Conservation (phyloP, 92 coral and sea anemone genomes). For the Epizoanthus ramosus region DNA sequence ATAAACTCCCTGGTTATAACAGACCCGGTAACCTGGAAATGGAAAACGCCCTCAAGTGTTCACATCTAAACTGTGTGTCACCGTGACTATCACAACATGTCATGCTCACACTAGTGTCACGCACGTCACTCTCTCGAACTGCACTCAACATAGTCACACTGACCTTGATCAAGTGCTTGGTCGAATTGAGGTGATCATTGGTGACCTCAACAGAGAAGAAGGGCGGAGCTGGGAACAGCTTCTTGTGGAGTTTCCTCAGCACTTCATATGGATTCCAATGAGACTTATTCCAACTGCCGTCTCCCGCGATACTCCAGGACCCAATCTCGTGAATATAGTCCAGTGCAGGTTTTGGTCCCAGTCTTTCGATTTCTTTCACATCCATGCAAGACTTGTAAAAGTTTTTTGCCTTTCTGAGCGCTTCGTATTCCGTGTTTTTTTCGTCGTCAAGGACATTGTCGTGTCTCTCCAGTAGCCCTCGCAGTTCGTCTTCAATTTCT, state of each 20-base stretch:
- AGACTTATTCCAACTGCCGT: conserved; percentile 78
- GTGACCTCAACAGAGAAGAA: conserved; percentile 99
- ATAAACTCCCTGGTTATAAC: too few species aligned
- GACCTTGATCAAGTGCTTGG: conserved; percentile 95
- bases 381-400: conserved; percentile 92
- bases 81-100: background rate
- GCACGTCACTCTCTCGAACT: background rate
- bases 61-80: background rate
- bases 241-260: conserved; percentile 74
- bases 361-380: conserved; percentile 71
- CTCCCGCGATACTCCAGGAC: conserved; percentile 91
- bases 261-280: conserved; percentile 81
- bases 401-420: conserved; percentile 79
- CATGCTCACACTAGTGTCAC: background rate
- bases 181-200: conserved; percentile 96
- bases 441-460: conserved; percentile 53
- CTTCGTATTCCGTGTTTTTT: conserved; percentile 57
- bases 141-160: background rate
- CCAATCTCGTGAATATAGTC: conserved; percentile 81
- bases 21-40: background rate
- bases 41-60: background rate
- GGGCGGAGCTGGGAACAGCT: conserved; percentile 94
- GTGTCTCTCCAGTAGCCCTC: conserved; percentile 63
- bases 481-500: conserved; percentile 76
- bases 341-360: conserved; percentile 83